A percentile compares a stretch with the other conserved stretches of the same genome.
Conservation (phyloP, 37 sponge, comb jelly and placozoan genomes). For the Halichondria panicea region DNA sequence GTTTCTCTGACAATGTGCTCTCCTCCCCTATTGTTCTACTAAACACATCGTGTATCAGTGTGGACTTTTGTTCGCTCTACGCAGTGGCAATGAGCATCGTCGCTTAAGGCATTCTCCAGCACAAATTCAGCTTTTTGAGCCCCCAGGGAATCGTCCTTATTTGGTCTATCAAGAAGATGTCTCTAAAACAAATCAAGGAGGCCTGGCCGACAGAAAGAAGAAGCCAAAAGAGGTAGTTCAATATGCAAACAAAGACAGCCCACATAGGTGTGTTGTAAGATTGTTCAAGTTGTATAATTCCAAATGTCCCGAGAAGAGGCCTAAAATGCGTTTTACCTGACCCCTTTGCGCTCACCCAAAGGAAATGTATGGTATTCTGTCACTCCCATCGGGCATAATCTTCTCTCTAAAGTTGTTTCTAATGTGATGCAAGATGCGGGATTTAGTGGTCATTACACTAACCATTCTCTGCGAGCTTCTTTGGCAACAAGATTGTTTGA, state of each 20-base stretch:
- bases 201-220: constrained; percentile 8
- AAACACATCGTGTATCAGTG: constrained; percentile 23
- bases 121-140: constrained; percentile 14
- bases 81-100: constrained; percentile 27
- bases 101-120: constrained; percentile 18
- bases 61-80: constrained; percentile 24
- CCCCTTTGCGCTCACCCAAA: constrained; percentile 23
- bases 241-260: too few relatives aligned
- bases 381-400: constrained; percentile 32
- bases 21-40: too few relatives aligned
- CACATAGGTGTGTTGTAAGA: constrained; percentile 4
- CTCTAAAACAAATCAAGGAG: constrained; percentile 13
- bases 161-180: constrained; percentile 10
- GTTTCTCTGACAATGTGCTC: too few relatives aligned
- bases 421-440: constrained; percentile 23
- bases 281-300: constrained; percentile 1
- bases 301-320: too few relatives aligned
- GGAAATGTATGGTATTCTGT: constrained; percentile 30
- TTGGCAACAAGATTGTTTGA: constrained; percentile 36
- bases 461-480: constrained; percentile 36
- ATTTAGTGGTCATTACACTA: constrained; percentile 26
- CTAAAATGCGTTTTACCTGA: constrained; percentile 40
- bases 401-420: constrained; percentile 1
- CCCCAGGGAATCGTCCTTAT: constrained; percentile 7
- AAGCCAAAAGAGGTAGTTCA: constrained; percentile 15